These are phyloP conservation scores for Hemistola chrysoprasaria DNA, from an alignment of 2,888 invertebrate species.

Conservation along the genomic window DNA sequence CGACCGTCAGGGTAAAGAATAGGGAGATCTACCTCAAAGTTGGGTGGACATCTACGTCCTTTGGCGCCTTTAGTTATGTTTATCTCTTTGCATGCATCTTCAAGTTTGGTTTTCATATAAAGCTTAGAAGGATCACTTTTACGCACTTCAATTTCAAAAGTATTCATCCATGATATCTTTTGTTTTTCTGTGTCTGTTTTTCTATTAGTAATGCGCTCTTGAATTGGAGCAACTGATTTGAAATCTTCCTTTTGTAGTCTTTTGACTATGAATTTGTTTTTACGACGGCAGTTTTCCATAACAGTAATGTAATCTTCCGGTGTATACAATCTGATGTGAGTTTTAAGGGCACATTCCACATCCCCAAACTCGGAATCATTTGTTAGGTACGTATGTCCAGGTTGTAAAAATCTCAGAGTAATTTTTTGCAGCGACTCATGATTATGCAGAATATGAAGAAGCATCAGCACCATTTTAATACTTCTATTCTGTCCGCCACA, in stretches of 20 bases:
- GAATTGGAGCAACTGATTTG: constrained; percentile 3
- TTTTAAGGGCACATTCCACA: constrained; percentile 18
- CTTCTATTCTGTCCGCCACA: too few species aligned
- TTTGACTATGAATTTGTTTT: background rate
- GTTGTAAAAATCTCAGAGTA: constrained; percentile 16
- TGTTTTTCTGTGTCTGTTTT: constrained; percentile 3
- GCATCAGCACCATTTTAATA: too few species aligned
- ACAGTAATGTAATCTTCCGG: constrained; percentile 12
- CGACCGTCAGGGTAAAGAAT: constrained; percentile 8
- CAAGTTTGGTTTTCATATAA: constrained; percentile 7
- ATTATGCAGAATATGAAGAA: too few species aligned
- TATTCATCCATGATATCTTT: constrained; percentile 10
- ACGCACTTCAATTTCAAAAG: constrained; percentile 11
- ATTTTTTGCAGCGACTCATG: constrained; percentile 20
- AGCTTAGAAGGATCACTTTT: constrained; percentile 3
- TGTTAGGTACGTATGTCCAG: constrained; percentile 21
- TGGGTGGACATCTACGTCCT: constrained; percentile 1
- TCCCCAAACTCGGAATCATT: constrained; percentile 21
- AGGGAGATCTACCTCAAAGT: constrained; percentile 4
- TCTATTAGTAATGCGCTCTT: constrained; percentile 5
- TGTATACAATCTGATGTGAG: constrained; percentile 15
- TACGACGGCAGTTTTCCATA: background rate
- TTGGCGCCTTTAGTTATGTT: constrained; percentile 6
- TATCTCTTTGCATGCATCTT: constrained; percentile 1
- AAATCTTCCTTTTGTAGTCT: constrained; percentile 7